Evolutionary conservation across 2,113 vertebrate species (phyloP).

Genomic region (Elaphurus davidianus): DNA sequence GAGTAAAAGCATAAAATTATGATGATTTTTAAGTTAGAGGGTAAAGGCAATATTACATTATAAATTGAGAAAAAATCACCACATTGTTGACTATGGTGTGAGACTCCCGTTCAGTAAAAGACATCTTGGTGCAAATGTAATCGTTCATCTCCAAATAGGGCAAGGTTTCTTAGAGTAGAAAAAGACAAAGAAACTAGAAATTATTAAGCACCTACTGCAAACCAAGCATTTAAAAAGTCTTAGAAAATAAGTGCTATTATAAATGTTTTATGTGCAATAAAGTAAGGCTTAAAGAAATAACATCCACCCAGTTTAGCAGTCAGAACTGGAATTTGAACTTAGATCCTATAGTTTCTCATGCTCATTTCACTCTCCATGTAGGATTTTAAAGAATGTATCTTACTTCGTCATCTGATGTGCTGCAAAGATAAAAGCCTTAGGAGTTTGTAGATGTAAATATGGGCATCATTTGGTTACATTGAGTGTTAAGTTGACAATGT

Average conservation of each 20-base stretch:
- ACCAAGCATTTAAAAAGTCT: background rate
- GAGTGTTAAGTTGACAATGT: background rate
- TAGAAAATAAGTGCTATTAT: background rate
- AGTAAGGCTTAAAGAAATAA: background rate
- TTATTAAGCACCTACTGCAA: background rate
- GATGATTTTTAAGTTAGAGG: conserved; percentile 50
- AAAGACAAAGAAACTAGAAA: background rate
- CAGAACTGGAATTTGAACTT: background rate
- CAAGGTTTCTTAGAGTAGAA: background rate
- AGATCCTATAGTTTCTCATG: background rate
- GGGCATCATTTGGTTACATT: background rate
- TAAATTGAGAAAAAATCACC: conserved; percentile 20
- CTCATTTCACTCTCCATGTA: background rate
- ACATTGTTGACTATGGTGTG: background rate
- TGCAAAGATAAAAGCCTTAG: background rate
- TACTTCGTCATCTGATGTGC: background rate
- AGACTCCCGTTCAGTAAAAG: background rate
- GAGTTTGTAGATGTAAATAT: background rate
- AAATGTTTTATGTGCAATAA: background rate
- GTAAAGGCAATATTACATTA: conserved; percentile 16
- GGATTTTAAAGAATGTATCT: background rate
- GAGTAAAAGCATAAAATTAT: conserved; percentile 42
- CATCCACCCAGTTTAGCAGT: background rate
- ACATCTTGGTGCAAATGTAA: background rate
- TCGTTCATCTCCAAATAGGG: background rate